Base-by-base conservation (phyloP, 2,113 vertebrate species). In the Ornithorhynchus anatinus region DNA sequence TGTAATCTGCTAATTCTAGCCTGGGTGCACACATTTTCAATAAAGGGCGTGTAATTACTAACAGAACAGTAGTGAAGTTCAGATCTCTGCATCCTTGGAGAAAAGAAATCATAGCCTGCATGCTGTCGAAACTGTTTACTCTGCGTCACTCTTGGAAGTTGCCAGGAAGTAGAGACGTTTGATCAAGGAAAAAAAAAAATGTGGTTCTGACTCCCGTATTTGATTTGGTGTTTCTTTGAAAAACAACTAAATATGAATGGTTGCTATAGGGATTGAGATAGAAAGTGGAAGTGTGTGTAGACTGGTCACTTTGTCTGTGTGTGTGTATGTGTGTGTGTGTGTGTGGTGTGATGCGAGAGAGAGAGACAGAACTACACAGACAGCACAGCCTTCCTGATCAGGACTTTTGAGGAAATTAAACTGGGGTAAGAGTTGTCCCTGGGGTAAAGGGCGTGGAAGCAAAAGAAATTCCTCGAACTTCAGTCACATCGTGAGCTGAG, bases 391-490 rank as follows among this genome's bases (percentile, higher is more conserved):
- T 43, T 78, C 71, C 44, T 25, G 47, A 44, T 40, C 50, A 50
- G 63, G 75, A 69, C 63, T 79, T 75, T 63, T 11, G 29, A n/a
- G 13, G 57, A 33, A n/a, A 47, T 25, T 47, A 47, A 47, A 47
- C 23, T 84, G 80, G 61, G 80, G 83, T 73, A 76, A 81, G 79
- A 86, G 79, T 69, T 86, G 69, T 81, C 77, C 73, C 72, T 75
- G 76, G 66, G 59, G 50, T 72, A 66, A 63, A 23, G 13, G 14
- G 19, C 3, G n/a, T 5, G 68, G 58, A 79, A 78, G 36, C 1
- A 61, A 43, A 77, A 75, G 58, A 47, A 84, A 74, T 69, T 44
- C 7, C 31, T 72, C 42, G 44, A 35, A 38, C 56, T 75, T 58
- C 37, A 59, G 52, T n/a, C n/a, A 72, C 72, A 48, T 23, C 69